Conservation (phyloP, 2,888 invertebrate genomes). For the Philaethria dido region DNA sequence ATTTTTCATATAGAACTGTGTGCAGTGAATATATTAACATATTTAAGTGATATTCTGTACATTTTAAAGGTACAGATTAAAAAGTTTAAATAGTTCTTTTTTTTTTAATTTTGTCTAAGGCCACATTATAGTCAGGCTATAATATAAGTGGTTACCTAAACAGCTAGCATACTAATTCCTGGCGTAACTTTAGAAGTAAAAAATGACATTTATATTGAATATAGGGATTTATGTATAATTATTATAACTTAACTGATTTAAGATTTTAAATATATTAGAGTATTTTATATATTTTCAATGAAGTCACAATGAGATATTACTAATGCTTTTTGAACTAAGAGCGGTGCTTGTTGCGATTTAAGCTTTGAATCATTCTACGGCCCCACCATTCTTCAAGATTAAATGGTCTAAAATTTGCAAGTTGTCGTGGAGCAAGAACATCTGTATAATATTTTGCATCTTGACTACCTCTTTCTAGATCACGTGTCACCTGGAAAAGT, state of each 20-base stretch:
- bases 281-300: conserved; percentile 24
- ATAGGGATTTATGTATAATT: conserved; percentile 7
- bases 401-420: conserved; percentile 90
- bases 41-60: not conserved
- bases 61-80: conserved; percentile 4
- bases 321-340: conserved; percentile 61
- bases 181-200: conserved; percentile 9
- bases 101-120: conserved; percentile 8
- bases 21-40: not conserved
- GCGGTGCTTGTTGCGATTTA: conserved; percentile 83
- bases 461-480: conserved; percentile 80
- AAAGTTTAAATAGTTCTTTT: conserved; percentile 7
- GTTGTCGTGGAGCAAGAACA: conserved; percentile 82
- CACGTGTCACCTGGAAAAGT: conserved; percentile 79
- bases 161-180: not conserved
- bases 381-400: conserved; percentile 91
- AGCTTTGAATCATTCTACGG: conserved; percentile 87
- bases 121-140: conserved; percentile 2
- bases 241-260: not conserved
- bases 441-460: conserved; percentile 87
- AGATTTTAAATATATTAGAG: conserved; percentile 8
- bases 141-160: conserved; percentile 12
- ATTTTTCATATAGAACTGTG: too few species aligned
- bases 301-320: conserved; percentile 51
- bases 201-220: not conserved